Evolutionary conservation across 2,888 invertebrate species (phyloP), one percentile per base, ranked within the genome.

Genomic region (Stenurella melanura): DNA sequence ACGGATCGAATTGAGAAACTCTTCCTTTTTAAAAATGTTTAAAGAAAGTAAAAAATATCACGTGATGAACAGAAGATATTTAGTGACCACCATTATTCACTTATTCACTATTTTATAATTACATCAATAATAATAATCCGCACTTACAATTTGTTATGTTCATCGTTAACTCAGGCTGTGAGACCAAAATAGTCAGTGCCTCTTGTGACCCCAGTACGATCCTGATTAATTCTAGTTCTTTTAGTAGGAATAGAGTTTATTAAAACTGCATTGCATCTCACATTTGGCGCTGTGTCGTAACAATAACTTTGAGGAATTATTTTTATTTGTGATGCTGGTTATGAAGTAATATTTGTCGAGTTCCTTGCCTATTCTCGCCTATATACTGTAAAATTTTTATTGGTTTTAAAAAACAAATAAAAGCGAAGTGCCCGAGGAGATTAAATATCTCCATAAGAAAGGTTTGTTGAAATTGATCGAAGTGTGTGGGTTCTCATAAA

Each of bases 351-450:
- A n/a, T n/a, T n/a, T 50, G 50, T 50, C n/a, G 15, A n/a, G 15
- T 50, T 15, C 7, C n/a, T 50, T n/a, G n/a, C 50, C n/a, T 50
- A 50, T 50, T 50, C 50, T 50, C 50, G 50, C 50, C 6, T 50
- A 50, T 50, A 50, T n/a, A 50, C 50, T n/a, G 50, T 15, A 50
- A 50, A 50, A n/a, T 12, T 50, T 42, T 15, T 15, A 50, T 50
- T 50, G 50, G 50, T 50, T 50, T 50, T 50, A 15, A 50, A 50
- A 50, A n/a, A 50, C 50, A 50, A n/a, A 50, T n/a, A 50, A 50
- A 50, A 0, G n/a, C 5, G n/a, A 4, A 17, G n/a, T 50, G n/a
- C 15, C 50, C 15, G 50, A 11, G 50, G n/a, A n/a, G 50, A 50
- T n/a, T n/a, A n/a, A 50, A 50, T 50, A 50, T 50, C n/a, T 50